phyloP scores from a whole-genome alignment of 2,113 vertebrate species.

The Thryonomys swinderianus region DNA sequence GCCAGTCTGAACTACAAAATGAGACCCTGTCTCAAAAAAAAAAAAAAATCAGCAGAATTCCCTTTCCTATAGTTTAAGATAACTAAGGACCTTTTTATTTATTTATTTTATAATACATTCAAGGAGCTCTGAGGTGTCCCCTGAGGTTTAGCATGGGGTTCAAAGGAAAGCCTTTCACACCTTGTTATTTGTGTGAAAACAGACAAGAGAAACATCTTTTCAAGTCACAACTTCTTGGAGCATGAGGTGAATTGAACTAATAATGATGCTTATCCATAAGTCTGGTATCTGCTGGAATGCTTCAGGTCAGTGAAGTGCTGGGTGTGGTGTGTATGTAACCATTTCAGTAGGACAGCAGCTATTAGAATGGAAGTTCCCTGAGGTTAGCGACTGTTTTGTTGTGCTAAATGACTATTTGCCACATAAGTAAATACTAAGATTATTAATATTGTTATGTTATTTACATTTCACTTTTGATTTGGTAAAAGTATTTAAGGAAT shows the following conservation, averaged over 20 bases:
- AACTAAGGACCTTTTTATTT: background rate
- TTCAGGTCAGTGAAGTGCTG: background rate
- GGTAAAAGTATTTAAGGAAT: background rate
- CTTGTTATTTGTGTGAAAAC: background rate
- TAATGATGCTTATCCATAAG: background rate
- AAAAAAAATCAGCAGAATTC: background rate
- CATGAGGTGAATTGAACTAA: too few species aligned
- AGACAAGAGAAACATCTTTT: background rate
- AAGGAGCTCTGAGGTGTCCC: background rate
- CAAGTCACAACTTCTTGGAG: background rate
- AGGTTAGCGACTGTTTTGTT: background rate
- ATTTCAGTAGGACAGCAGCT: background rate
- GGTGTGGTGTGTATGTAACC: rapidly evolving
- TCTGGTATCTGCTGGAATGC: background rate
- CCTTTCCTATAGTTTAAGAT: background rate
- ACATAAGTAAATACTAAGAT: conserved; percentile 2
- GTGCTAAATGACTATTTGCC: background rate
- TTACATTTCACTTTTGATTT: background rate
- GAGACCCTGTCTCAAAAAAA: too few species aligned
- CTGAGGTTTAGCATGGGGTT: background rate
- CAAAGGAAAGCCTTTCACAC: background rate
- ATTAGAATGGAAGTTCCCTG: background rate
- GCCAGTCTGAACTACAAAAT: too few species aligned
- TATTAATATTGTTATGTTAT: background rate
- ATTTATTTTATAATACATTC: background rate